Conservation (phyloP, 2,888 invertebrate species). For the Belgica antarctica region DNA sequence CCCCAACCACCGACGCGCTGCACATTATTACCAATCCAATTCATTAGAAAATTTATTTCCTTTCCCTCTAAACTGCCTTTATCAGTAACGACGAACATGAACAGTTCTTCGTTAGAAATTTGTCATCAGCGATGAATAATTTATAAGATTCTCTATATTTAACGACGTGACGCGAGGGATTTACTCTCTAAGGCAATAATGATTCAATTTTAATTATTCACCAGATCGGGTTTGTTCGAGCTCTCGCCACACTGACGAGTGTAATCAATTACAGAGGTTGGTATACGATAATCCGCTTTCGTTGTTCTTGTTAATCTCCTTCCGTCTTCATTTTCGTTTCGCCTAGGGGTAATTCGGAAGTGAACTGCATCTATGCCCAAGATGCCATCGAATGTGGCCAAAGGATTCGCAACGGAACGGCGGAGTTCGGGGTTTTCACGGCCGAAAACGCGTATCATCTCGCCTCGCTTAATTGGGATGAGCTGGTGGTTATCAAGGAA, state of each 20-base stretch:
- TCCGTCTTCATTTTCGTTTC: no score
- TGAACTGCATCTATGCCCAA: constrained; percentile 47
- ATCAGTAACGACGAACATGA: constrained; percentile 14
- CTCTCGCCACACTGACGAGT: constrained; percentile 44
- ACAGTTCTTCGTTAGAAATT: constrained; percentile 26
- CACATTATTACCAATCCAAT: neutral
- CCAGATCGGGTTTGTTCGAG: constrained; percentile 45
- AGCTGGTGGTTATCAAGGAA: constrained; percentile 57
- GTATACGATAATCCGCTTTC: constrained; percentile 1
- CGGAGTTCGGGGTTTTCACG: constrained; percentile 61
- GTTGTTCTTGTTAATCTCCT: neutral
- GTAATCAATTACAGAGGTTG: constrained; percentile 46
- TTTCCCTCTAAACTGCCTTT: neutral
- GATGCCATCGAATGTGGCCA: constrained; percentile 63
- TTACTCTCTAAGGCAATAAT: neutral
- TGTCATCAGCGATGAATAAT: constrained; percentile 39
- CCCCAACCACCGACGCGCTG: no score
- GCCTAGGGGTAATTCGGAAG: constrained; percentile 46
- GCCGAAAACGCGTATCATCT: constrained; percentile 64
- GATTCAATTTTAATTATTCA: constrained; percentile 40
- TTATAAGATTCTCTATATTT: constrained; percentile 6
- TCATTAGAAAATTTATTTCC: neutral
- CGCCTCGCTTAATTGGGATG: constrained; percentile 54
- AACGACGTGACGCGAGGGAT: neutral
- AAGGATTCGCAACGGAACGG: constrained; percentile 57